Evolutionary conservation across 1,140 invertebrate genomes (phyloP).

Genomic region (Diuraphis noxia): DNA sequence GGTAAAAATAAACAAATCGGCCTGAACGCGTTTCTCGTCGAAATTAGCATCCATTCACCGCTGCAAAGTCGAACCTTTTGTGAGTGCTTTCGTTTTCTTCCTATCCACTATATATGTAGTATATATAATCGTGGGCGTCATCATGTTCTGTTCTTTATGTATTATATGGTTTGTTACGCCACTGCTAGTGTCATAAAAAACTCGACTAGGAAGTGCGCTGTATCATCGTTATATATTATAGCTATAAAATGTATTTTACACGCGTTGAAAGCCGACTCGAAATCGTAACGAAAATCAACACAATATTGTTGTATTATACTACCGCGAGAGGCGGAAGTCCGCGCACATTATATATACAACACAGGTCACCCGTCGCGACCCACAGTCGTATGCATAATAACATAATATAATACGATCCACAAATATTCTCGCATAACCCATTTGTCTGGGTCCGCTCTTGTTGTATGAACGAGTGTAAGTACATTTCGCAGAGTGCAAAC

Average conservation of each 20-base stretch:
- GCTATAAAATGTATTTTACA: neutral
- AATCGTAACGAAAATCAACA: neutral
- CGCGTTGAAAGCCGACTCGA: too few relatives aligned
- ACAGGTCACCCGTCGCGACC: neutral
- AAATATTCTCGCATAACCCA: neutral
- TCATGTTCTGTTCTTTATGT: neutral
- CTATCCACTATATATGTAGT: too few relatives aligned
- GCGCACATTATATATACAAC: too few relatives aligned
- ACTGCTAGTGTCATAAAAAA: neutral
- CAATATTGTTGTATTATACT: neutral
- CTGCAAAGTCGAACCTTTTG: neutral
- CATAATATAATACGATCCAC: neutral
- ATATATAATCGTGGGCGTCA: neutral
- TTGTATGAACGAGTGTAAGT: neutral
- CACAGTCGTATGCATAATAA: neutral
- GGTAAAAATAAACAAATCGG: neutral
- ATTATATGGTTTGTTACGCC: neutral
- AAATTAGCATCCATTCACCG: neutral
- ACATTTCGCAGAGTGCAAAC: neutral
- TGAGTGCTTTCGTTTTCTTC: neutral
- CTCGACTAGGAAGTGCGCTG: neutral
- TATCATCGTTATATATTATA: neutral
- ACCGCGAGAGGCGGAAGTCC: slow-evolving; percentile 11
- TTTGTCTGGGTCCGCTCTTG: neutral
- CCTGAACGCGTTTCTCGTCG: neutral